Evolutionary conservation across 2,113 vertebrate species (phyloP), one percentile per base, ranked within the genome.

Genomic region (Triplophysa tibetana): DNA sequence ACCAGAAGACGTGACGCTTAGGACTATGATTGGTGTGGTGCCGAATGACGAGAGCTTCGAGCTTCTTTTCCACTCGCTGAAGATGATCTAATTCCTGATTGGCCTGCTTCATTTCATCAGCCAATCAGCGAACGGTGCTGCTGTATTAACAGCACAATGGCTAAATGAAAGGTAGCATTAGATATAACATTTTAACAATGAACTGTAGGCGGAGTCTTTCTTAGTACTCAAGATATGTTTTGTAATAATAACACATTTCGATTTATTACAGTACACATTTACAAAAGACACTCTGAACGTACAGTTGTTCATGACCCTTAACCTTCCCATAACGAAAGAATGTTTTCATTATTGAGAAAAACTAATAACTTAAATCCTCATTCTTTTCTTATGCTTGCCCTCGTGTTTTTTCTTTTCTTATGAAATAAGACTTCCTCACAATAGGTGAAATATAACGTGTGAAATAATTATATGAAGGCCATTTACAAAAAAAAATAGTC

Each of bases 11-110:
- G 19, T 78, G 75, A 84, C 63, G 63, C 29, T 10, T 4, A 10
- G 11, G 19, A 16, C 16, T 56, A 2, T 73, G 75, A 82, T 82
- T 82, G 81, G 81, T 33, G 5, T 17, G 50, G 9, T 23, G 19
- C 1, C 1, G 4, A 9, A 1, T 74, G 80, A 63, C 69, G 8
- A 17, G 50, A 10, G 13, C 11, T 64, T 26, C 2, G 3, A 4
- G 5, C 24, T 62, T 54, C 52, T 73, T 75, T 61, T 74, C 48
- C 61, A n/a, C 52, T 66, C 1, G 0, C 11, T 63, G 19, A 54
- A 24, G 26, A 58, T 5, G 33, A 29, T 29, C 74, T 77, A 14
- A 16, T 64, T 21, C 7, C 33, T 61, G 45, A 80, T 83, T 83
- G 73, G 82, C 9, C 63, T 3, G 12, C 17, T 0, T 2, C 23